Evolutionary conservation across 2,113 vertebrate species (phyloP), one percentile per base, ranked within the genome.

Genomic region (Carassius auratus): DNA sequence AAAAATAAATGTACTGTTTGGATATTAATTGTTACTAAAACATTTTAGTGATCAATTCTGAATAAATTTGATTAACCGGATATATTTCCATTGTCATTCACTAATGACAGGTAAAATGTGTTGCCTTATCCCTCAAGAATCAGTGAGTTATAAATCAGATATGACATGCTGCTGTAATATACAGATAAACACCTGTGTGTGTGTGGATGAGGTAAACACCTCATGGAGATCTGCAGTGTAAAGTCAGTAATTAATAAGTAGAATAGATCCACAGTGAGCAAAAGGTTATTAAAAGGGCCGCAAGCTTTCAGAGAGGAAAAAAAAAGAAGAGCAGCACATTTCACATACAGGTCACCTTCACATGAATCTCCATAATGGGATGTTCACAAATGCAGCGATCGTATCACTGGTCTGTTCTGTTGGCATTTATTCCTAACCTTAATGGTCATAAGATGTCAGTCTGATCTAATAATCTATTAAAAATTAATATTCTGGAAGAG

Each of bases 291-390:
- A 71, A 71, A 15, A 69, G 30, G 33, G 33, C 15, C 3, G 33
- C 30, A 69, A 3, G 17, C 33, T 38, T 38, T 38, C 68, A 10
- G 8, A 21, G 33, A 71, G 15, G 4, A 38, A 71, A 45, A 71
- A 71, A 71, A 71, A 71, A 71, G 19, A 36, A 36, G 17, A 71
- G 69, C 69, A 73, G 69, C 36, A 73, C 69, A 73, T 73, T n/a
- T 42, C 69, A 73, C 19, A 73, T 12, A 73, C 69, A 73, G 69
- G 69, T 73, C 69, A 73, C 36, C 69, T 73, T 73, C 69, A 73
- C 69, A n/a, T 73, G 19, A 42, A 42, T 73, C 36, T 73, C 36
- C 19, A 73, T 73, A 71, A 73, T 42, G 69, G 69, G 69, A 4
- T 0, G 19, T 42, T 42, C 69, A 73, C 36, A 38, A 19, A 73